Evolutionary conservation across 2,113 vertebrate genomes (phyloP), one percentile per base, ranked within the genome.

Genomic region (Vireo altiloquus): DNA sequence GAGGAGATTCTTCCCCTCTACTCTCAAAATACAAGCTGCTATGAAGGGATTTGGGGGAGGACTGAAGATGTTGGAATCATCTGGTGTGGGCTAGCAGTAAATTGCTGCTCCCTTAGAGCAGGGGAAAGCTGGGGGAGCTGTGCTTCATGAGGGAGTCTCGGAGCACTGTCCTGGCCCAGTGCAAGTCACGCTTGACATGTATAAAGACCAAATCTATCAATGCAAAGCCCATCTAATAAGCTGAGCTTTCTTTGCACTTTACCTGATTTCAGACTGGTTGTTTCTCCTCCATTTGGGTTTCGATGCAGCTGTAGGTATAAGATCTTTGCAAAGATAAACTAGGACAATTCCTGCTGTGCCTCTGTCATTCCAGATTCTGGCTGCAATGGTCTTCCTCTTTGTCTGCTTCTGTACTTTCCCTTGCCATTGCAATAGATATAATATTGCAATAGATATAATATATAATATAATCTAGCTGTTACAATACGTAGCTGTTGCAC

Each of bases 21-120:
- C 52, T 77, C 92, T 94, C 90, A 94, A 95, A 95, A 93, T 96
- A 94, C 88, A 96, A 96, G 90, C 93, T 94, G 90, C 56, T 95
- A 92, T 92, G 92, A 94, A 86, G 4, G 86, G 89, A 89, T 93
- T 49, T 94, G 92, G 94, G 86, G 92, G 92, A 93, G 92, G 90
- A 95, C 72, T 89, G 90, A 94, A 86, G 88, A 81, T 56, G 83
- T 64, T 64, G 86, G 80, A 93, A 96, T 95, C 92, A 97, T 89
- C 61, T 89, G 92, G 81, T 95, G 86, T 92, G 90, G 93, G 79
- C 75, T 96, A 94, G 79, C 93, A 92, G 84, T 87, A 90, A 86
- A 78, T 83, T 93, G 63, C 82, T 94, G 88, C 85, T 97, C 87
- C 93, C 82, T 94, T 94, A 63, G 88, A 95, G 85, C 1, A 6